Conservation (phyloP, 92 coral and sea anemone genomes). For the Plumapathes pennacea region DNA sequence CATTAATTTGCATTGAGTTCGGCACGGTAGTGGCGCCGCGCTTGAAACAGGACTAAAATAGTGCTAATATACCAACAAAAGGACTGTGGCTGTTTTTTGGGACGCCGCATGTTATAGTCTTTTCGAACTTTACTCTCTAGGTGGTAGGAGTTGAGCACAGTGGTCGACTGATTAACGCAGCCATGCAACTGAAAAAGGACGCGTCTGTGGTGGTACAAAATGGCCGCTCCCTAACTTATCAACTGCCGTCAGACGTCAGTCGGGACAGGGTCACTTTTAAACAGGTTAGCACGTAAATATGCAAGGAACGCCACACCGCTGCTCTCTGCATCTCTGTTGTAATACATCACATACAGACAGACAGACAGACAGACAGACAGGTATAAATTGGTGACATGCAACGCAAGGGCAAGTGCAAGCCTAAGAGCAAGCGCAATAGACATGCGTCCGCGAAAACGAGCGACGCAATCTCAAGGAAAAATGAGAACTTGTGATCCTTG, state of each 20-base stretch:
- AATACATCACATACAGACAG: too few relatives aligned
- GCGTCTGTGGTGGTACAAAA: not conserved
- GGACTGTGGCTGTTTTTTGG: not conserved
- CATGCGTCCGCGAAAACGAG: too few relatives aligned
- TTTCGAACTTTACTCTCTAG: conserved; percentile 8
- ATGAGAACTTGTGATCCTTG: not conserved
- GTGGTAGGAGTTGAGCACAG: conserved; percentile 54
- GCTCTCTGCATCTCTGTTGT: too few relatives aligned
- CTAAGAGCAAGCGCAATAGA: too few relatives aligned
- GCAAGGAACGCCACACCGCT: too few relatives aligned
- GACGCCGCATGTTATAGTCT: not conserved
- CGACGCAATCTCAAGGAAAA: too few relatives aligned
- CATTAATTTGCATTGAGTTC: too few relatives aligned
- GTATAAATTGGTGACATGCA: too few relatives aligned
- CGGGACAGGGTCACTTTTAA: conserved; percentile 43
- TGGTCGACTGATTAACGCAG: conserved; percentile 53
- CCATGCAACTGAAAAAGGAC: conserved; percentile 19
- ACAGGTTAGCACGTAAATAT: conserved; percentile 49
- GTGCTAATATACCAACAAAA: not conserved
- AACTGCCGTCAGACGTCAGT: not conserved
- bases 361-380: too few relatives aligned
- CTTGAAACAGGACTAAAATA: too few relatives aligned
- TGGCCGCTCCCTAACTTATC: conserved; percentile 7
- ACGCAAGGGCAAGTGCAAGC: too few relatives aligned
- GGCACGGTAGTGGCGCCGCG: too few relatives aligned